Evolutionary conservation across 2,888 invertebrate genomes (phyloP), one percentile per base, ranked within the genome.

Genomic region (Philonicus albiceps): DNA sequence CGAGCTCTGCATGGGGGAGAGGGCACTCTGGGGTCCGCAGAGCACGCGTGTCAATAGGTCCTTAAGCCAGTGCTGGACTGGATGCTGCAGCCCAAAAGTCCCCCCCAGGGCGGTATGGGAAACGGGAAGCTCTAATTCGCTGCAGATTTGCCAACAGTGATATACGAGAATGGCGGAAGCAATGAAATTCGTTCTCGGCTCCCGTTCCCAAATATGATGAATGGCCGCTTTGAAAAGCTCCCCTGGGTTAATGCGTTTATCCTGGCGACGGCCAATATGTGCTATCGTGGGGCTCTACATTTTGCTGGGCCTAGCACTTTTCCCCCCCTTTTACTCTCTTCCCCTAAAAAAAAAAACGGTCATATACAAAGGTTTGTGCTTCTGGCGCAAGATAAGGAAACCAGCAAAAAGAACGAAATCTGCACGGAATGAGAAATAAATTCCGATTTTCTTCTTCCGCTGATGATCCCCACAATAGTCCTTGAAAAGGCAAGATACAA

Each of bases 181-280:
- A 74, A 74, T 83, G 76, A 86, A 86, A 86, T 86, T 87, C 83
- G 86, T 86, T 88, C 86, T 19, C 72, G 86, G 86, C 37, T 78
- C 84, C 81, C 84, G 84, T 86, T 87, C 30, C 84, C 84, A 40
- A 84, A 84, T 84, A 84, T 87, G 88, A 87, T 87, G 87, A 87
- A 86, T 88, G 86, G 87, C 73, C 84, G 81, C 86, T 84, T 88
- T 88, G 88, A 89, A 88, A 88, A 87, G 87, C 86, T 84, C 55
- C 81, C 64, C 81, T 64, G 81, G 53, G 31, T 64, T 81, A 81
- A 81, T 81, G 81, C 81, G 81, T 81, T 81, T 81, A 81, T 81
- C 81, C 81, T 13, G 31, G 64, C 19, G 22, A 19, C 16, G 55
- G 5, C 34, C 81, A 81, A 81, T 80, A 80, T 80, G 80, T 80